phyloP scores from a whole-genome alignment of 2,888 invertebrate genomes.

The Dolomedes plantarius region DNA sequence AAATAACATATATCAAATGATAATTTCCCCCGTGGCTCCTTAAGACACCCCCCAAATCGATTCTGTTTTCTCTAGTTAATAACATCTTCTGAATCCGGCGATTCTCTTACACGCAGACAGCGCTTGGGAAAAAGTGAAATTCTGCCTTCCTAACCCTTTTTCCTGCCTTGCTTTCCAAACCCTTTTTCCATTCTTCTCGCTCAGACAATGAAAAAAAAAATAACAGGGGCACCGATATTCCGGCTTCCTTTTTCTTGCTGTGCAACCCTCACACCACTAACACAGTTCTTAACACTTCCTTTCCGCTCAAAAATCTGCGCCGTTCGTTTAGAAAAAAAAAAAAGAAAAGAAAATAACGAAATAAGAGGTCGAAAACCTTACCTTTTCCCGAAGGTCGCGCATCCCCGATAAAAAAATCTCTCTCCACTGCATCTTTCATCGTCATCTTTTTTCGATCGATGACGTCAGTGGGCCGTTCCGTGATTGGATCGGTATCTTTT shows the following conservation, averaged over 20 bases:
- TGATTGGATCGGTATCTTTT: constrained; percentile 44
- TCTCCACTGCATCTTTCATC: constrained; percentile 57
- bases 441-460: constrained; percentile 42
- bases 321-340: too few relatives aligned
- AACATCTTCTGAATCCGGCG: too few relatives aligned
- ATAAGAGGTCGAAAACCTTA: constrained; percentile 65
- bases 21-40: too few relatives aligned
- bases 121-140: constrained; percentile 62
- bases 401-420: constrained; percentile 38
- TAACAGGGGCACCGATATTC: neutral
- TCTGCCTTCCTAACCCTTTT: constrained; percentile 24
- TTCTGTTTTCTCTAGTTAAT: too few relatives aligned
- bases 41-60: too few relatives aligned
- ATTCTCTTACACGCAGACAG: too few relatives aligned
- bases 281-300: constrained; percentile 38
- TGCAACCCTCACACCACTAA: constrained; percentile 47
- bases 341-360: constrained; percentile 9
- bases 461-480: constrained; percentile 34
- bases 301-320: neutral
- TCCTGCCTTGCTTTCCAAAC: too few relatives aligned
- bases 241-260: constrained; percentile 18
- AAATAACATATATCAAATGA: too few relatives aligned
- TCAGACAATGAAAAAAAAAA: neutral
- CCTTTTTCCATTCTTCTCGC: neutral
- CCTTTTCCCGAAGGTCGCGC: constrained; percentile 45